Percentiles rank a stretch among this genome's conserved stretches.
phyloP scores from a whole-genome alignment of 92 coral and sea anemone genomes.

The Bergia puertoricense region DNA sequence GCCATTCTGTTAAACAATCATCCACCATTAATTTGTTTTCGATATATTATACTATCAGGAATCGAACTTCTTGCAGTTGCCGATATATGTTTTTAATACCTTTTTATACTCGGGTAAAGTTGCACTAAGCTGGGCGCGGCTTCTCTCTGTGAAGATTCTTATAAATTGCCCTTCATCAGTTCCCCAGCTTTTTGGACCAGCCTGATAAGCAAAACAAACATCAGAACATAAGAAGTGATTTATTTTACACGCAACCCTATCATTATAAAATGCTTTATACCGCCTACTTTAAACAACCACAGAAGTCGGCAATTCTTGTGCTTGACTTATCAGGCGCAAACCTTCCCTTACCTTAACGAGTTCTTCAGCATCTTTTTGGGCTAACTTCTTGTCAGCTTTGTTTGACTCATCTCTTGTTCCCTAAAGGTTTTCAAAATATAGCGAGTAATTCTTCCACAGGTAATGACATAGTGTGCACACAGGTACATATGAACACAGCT shows the following conservation, averaged over 20 bases:
- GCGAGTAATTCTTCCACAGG: neutral
- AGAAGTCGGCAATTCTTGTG: neutral
- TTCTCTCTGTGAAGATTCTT: slow-evolving; percentile 77
- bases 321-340: neutral
- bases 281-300: neutral
- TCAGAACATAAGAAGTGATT: neutral
- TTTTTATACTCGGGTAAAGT: slow-evolving; percentile 84
- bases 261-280: too few relatives aligned
- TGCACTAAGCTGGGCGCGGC: slow-evolving; percentile 87
- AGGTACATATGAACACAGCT: too few relatives aligned
- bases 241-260: too few relatives aligned
- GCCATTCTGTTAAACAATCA: neutral
- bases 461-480: neutral
- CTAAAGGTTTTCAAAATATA: slow-evolving; percentile 46
- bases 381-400: slow-evolving; percentile 71
- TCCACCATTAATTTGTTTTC: neutral
- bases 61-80: neutral
- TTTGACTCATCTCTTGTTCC: slow-evolving; percentile 82
- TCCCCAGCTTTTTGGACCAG: slow-evolving; percentile 85
- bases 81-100: slow-evolving; percentile 41
- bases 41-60: neutral
- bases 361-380: slow-evolving; percentile 77
- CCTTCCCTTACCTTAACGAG: slow-evolving; percentile 66
- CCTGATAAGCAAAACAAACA: slow-evolving; percentile 42
- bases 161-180: slow-evolving; percentile 89